A percentile compares a stretch with the other conserved stretches of the same genome.
Conservation (phyloP, 1,140 invertebrate species). For the Watersipora subatra region DNA sequence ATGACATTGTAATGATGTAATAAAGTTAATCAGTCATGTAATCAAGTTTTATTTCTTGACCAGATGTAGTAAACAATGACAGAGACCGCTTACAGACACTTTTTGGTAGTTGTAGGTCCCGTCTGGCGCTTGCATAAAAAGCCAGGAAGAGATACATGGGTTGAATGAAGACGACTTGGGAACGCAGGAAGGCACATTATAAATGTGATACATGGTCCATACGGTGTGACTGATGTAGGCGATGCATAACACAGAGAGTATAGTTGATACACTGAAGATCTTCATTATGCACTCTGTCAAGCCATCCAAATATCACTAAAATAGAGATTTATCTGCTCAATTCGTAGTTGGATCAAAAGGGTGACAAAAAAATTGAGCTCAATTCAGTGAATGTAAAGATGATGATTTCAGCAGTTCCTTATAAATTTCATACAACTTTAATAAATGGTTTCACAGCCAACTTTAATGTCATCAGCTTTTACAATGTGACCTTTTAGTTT, state of each 20-base stretch:
- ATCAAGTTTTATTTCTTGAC: neutral
- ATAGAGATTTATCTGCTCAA: no score
- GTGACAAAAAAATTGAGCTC: no score
- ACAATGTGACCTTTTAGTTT: no score
- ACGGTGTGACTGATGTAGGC: constrained; percentile 58
- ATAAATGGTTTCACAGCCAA: no score
- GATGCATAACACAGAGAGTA: constrained; percentile 50
- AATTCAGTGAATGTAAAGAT: no score
- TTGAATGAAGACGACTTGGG: constrained; percentile 23
- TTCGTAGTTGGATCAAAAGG: no score
- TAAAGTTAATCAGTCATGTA: neutral
- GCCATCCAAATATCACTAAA: no score
- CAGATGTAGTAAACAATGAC: constrained; percentile 12
- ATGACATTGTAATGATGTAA: neutral
- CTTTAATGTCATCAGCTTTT: no score
- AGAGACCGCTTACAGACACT: constrained; percentile 24
- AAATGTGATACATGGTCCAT: constrained; percentile 57
- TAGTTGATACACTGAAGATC: no score
- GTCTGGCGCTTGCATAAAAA: constrained; percentile 27
- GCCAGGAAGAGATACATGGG: constrained; percentile 33
- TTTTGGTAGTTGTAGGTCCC: constrained; percentile 48
- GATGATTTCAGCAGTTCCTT: no score
- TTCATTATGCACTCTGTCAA: no score
- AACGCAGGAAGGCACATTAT: constrained; percentile 54
- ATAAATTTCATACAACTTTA: no score